These are phyloP conservation scores for Myrmophylax atrothorax DNA, from an alignment of 2,113 vertebrate genomes.

Conservation along the genomic window DNA sequence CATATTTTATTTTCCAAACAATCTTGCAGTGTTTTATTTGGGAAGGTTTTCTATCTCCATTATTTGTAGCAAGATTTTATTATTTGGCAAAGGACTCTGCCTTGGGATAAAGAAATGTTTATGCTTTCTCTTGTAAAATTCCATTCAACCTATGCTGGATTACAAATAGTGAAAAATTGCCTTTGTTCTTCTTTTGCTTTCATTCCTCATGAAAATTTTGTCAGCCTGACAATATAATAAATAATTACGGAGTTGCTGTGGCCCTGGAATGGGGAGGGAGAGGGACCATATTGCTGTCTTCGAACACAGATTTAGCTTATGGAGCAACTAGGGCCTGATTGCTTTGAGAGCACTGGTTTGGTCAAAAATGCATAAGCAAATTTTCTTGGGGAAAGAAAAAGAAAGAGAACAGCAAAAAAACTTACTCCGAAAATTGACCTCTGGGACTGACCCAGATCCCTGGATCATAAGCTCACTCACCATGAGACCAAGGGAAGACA, in stretches of 20 bases:
- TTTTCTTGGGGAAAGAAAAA: not conserved
- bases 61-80: slow-evolving; percentile 25
- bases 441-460: not conserved
- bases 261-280: not conserved
- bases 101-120: not conserved
- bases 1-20: not conserved
- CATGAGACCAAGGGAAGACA: not conserved
- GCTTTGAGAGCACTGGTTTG: not conserved
- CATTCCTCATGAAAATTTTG: slow-evolving; percentile 45
- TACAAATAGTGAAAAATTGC: slow-evolving; percentile 46
- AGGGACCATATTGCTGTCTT: not conserved
- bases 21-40: not conserved
- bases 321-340: not conserved
- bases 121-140: slow-evolving; percentile 30
- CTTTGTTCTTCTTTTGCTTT: slow-evolving; percentile 44
- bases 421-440: not conserved
- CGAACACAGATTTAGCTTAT: not conserved
- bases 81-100: not conserved
- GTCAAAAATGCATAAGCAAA: not conserved
- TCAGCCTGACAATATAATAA: slow-evolving; percentile 43
- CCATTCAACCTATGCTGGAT: not conserved
- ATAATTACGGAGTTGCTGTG: slow-evolving; percentile 21
- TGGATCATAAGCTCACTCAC: not conserved
- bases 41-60: not conserved
- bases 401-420: not conserved